A percentile compares a stretch with the other conserved stretches of the same genome.
Evolutionary conservation across 1,140 invertebrate genomes (phyloP).

Genomic region (Doryteuthis pealeii): DNA sequence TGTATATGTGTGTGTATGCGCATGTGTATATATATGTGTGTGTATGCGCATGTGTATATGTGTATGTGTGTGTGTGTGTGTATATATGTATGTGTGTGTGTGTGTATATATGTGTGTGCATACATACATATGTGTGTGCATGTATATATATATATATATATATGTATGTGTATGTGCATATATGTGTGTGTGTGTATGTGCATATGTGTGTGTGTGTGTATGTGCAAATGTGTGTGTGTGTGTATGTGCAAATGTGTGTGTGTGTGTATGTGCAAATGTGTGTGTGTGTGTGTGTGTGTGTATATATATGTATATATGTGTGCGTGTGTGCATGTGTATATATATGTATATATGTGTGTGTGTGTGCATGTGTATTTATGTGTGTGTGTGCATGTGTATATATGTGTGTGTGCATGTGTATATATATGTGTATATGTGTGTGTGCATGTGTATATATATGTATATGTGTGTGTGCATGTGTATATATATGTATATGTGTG

Average conservation of each 20-base stretch:
- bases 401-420: neutral
- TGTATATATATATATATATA: neutral
- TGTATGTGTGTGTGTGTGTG: neutral
- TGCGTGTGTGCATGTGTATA: too few species aligned
- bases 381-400: too few species aligned
- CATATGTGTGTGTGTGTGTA: neutral
- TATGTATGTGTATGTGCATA: neutral
- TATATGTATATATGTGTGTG: too few species aligned
- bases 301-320: neutral
- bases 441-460: neutral
- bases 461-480: conserved; percentile 16
- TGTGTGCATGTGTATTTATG: too few species aligned
- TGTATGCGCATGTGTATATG: neutral
- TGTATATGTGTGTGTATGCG: neutral
- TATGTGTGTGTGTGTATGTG: neutral
- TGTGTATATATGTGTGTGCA: neutral
- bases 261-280: neutral
- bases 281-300: neutral
- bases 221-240: neutral
- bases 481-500: conserved; percentile 13
- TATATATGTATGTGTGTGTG: neutral
- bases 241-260: neutral
- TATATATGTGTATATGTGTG: neutral
- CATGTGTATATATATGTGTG: conserved; percentile 3
- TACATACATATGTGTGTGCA: neutral